Conservation (phyloP, 53 echinoderm and acorn worm genomes). For the Actinopyga echinites region DNA sequence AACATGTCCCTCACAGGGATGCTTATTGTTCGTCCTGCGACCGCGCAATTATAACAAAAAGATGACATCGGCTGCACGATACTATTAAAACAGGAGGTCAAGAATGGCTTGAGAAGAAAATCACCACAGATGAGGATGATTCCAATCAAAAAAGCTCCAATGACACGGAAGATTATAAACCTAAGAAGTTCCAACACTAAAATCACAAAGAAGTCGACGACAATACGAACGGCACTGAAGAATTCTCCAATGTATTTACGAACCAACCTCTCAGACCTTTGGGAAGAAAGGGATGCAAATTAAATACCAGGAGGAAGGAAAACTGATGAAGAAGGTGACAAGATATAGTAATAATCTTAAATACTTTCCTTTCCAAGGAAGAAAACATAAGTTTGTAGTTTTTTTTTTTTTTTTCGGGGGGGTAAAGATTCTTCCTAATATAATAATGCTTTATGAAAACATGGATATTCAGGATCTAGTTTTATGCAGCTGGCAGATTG, state of each 20-base stretch:
- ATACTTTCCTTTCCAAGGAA: too few relatives aligned
- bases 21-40: conserved; percentile 58
- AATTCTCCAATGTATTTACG: conserved; percentile 69
- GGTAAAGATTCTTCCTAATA: too few relatives aligned
- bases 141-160: conserved; percentile 71
- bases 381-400: too few relatives aligned
- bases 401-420: too few relatives aligned
- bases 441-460: too few relatives aligned
- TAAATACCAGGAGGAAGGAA: too few relatives aligned
- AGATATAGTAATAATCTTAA: too few relatives aligned
- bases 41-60: conserved; percentile 68
- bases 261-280: conserved; percentile 70
- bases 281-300: neutral
- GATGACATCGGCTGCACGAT: conserved; percentile 71
- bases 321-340: too few relatives aligned
- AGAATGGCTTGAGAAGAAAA: conserved; percentile 65
- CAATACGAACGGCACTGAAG: conserved; percentile 72
- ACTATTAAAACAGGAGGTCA: conserved; percentile 68
- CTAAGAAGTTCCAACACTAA: conserved; percentile 68
- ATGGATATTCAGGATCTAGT: too few relatives aligned
- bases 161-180: conserved; percentile 66
- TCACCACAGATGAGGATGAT: conserved; percentile 66
- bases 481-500: too few relatives aligned
- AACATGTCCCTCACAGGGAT: conserved; percentile 64
- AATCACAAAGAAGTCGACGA: conserved; percentile 79